Conservation (phyloP, 1,140 invertebrate species). For the Parasteatoda tepidariorum region DNA sequence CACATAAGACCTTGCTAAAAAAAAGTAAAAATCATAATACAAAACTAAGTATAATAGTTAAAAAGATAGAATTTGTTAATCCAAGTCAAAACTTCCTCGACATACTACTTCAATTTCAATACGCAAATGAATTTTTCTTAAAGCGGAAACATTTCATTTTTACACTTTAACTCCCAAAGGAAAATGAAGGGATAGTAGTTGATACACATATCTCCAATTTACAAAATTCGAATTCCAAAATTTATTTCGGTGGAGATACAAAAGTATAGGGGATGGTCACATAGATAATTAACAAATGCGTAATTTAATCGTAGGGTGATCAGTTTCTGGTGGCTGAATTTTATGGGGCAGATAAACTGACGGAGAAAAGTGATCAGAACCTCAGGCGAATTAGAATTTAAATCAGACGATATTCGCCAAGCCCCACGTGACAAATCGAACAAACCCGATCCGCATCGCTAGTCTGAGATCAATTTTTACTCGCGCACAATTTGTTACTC, state of each 20-base stretch:
- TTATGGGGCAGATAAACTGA: conserved; percentile 41
- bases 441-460: neutral
- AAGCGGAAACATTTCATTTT: no score
- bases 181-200: neutral
- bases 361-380: neutral
- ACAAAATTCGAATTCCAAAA: neutral
- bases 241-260: neutral
- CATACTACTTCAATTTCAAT: no score
- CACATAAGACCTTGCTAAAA: no score
- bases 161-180: neutral
- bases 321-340: conserved; percentile 24
- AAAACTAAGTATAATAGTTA: no score
- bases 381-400: conserved; percentile 52
- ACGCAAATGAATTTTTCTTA: no score
- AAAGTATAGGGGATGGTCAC: neutral
- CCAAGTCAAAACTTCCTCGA: no score
- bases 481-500: conserved; percentile 53
- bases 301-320: conserved; percentile 40
- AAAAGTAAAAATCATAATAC: no score
- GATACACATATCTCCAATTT: neutral
- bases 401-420: conserved; percentile 26
- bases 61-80: no score
- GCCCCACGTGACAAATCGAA: conserved; percentile 2
- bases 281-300: conserved; percentile 42
- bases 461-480: conserved; percentile 46